Base-by-base conservation (phyloP, 2,113 vertebrate species). In the Pavo muticus region DNA sequence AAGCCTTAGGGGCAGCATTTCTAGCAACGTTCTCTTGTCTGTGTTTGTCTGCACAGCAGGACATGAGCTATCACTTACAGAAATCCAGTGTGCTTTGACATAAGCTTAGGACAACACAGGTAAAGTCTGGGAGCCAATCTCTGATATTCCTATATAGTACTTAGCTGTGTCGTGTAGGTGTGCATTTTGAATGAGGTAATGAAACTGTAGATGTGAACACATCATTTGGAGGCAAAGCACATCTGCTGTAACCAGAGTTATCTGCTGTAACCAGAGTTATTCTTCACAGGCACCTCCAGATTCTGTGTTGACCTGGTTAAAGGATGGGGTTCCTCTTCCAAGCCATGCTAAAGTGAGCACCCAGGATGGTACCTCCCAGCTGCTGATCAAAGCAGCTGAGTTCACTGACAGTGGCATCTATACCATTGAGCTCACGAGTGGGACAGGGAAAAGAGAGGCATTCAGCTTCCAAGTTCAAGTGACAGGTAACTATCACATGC, bases 301-400 rank as follows among this genome's bases (percentile, higher is more conserved):
- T 94, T 98, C 98, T 0, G 98, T 98, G 29, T 98, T 99, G 79
- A 98, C 70, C 70, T 99, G 99, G 99, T 69, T 98, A 9, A 99
- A 99, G 95, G 98, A 99, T 15, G 98, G 98, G 12, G 73, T 91
- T 21, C 97, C 98, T 24, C 97, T 99, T 39, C 68, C 98, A 64
- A 98, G 96, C 83, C 97, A 95, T 39, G 98, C 97, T 27, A 98
- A 97, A 3, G 72, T 98, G 30, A 98, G 96, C 57, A 98, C 98
- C 9, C 57, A 97, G 68, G 98, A 98, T 8, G 98, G 95, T 14
- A 73, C 96, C 60, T 98, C 98, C 15, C 98, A 98, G 95, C 98
- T 99, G 68, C 96, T 99, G 88, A 98, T 99, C n/a, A 95, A 97
- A 9, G 96, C 95, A 3, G 95, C 99, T 5, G 98, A 98, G 67